Conservation (phyloP, 2,888 invertebrate genomes). For the Leistus spinibarbis region DNA sequence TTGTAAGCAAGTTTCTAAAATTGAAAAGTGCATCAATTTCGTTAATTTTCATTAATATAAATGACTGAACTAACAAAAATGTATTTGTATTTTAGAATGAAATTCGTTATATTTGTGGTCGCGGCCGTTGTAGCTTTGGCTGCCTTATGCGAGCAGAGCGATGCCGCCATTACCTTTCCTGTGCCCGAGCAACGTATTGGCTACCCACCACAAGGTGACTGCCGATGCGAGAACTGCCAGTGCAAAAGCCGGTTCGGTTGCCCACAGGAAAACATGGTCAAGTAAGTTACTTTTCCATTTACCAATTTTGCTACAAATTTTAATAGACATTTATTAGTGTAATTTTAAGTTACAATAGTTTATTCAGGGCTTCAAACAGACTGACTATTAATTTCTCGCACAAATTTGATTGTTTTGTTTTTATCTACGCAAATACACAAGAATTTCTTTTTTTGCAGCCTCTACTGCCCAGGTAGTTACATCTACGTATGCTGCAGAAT, state of each 20-base stretch:
- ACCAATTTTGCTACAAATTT: no score
- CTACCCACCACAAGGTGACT: conserved; percentile 5
- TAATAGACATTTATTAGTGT: no score
- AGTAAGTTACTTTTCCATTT: conserved; percentile 7
- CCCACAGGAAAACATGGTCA: conserved; percentile 17
- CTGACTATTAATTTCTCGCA: no score
- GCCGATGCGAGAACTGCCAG: conserved; percentile 16
- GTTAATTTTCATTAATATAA: no score
- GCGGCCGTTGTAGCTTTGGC: conserved; percentile 5
- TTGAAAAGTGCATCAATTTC: no score
- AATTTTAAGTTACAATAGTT: no score
- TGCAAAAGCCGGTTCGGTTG: conserved; percentile 5
- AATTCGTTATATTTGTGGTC: conserved; percentile 5
- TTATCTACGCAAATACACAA: background rate
- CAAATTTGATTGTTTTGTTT: no score
- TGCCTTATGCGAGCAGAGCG: conserved; percentile 3
- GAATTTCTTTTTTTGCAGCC: conserved; percentile 2
- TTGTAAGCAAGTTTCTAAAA: no score
- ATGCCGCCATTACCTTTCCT: conserved; percentile 4
- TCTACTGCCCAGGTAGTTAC: conserved; percentile 13
- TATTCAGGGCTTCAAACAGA: no score
- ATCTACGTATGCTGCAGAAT: conserved; percentile 20
- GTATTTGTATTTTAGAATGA: conserved; percentile 7
- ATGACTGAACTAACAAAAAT: no score
- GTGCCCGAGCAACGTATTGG: background rate